Evolutionary conservation across 2,797 vertebrate genomes (phyloP).

Genomic region (Prionace glauca): DNA sequence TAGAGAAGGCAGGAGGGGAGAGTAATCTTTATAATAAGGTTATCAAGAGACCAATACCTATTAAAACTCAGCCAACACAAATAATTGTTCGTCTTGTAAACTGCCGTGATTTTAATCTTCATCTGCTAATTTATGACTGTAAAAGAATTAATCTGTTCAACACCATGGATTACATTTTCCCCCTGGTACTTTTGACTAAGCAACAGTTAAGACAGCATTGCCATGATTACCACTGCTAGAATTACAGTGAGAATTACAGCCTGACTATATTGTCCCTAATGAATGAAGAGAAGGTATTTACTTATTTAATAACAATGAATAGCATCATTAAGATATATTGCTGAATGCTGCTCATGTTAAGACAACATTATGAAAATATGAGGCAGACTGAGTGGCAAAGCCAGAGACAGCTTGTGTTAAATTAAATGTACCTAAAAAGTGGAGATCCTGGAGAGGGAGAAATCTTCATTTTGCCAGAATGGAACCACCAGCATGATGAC

Average conservation of each 20-base stretch:
- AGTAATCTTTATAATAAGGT: slow-evolving; percentile 4
- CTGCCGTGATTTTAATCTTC: background rate
- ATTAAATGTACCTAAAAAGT: background rate
- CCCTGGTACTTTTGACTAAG: background rate
- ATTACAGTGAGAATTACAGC: background rate
- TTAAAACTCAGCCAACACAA: background rate
- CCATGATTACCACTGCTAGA: background rate
- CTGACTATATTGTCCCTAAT: slow-evolving; percentile 15
- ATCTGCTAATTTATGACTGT: slow-evolving; percentile 31
- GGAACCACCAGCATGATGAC: background rate
- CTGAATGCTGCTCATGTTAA: background rate
- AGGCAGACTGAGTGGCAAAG: background rate
- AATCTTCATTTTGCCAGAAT: background rate
- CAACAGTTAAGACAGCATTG: background rate
- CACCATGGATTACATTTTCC: slow-evolving; percentile 33
- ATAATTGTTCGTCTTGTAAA: slow-evolving; percentile 20
- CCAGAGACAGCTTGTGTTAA: background rate
- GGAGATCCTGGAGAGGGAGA: background rate
- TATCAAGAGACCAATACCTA: slow-evolving; percentile 23
- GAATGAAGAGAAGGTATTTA: background rate
- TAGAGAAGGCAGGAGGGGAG: background rate
- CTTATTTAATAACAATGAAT: background rate
- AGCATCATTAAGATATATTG: slow-evolving; percentile 25
- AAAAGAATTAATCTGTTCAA: slow-evolving; percentile 38
- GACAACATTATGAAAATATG: background rate